phyloP scores from a whole-genome alignment of 2,113 vertebrate genomes.

The Collichthys lucidus region DNA sequence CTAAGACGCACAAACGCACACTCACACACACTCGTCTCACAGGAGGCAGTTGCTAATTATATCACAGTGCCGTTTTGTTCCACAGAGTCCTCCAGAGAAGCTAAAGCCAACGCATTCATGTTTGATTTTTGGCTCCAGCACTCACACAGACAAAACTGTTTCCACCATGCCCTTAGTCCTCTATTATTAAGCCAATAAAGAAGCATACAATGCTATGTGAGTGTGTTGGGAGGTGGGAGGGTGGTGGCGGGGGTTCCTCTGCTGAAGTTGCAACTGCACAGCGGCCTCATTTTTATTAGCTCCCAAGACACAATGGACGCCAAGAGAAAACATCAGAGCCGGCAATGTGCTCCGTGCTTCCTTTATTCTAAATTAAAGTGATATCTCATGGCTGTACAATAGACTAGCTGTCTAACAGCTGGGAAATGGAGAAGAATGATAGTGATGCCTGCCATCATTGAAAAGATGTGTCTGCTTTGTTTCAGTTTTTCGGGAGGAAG shows the following conservation, averaged over 20 bases:
- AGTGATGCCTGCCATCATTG: slow-evolving; percentile 32
- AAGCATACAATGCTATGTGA: slow-evolving; percentile 48
- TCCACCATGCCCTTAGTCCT: slow-evolving; percentile 63
- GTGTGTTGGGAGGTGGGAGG: slow-evolving; percentile 6
- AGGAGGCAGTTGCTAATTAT: slow-evolving; percentile 70
- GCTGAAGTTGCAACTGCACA: slow-evolving; percentile 43
- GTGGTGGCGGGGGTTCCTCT: slow-evolving; percentile 14
- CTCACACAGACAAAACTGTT: slow-evolving; percentile 57
- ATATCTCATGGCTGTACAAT: slow-evolving; percentile 73
- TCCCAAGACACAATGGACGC: slow-evolving; percentile 63
- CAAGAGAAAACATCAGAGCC: slow-evolving; percentile 66
- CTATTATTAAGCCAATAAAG: slow-evolving; percentile 79
- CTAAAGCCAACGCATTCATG: slow-evolving; percentile 62
- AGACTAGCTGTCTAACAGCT: slow-evolving; percentile 57
- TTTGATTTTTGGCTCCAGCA: slow-evolving; percentile 64
- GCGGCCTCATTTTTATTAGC: slow-evolving; percentile 72
- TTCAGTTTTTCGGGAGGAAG: slow-evolving; percentile 28
- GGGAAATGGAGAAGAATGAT: slow-evolving; percentile 60
- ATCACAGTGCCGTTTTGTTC: slow-evolving; percentile 63
- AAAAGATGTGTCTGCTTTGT: slow-evolving; percentile 41
- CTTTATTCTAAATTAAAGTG: slow-evolving; percentile 77
- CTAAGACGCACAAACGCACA: slow-evolving; percentile 7
- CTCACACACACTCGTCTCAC: slow-evolving; percentile 34
- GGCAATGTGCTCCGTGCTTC: slow-evolving; percentile 51
- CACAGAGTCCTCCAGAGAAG: slow-evolving; percentile 59